Base-by-base conservation (phyloP, 1,140 invertebrate species). In the Drosophila malerkotliana region DNA sequence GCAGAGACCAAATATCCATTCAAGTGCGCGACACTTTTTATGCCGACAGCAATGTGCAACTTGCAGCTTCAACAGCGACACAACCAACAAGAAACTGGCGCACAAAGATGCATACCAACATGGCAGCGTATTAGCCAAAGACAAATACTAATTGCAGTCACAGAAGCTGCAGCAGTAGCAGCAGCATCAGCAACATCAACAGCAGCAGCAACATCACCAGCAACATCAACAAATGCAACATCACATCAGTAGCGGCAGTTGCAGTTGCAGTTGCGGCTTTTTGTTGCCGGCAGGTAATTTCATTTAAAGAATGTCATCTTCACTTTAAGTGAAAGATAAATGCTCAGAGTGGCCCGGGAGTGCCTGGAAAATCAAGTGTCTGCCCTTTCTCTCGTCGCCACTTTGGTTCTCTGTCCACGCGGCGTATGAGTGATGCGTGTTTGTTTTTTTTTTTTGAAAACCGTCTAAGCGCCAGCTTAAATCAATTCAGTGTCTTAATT, bases 261-360 rank as follows among this genome's bases (percentile, higher is more conserved):
- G 32, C 44, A 59, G 45, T 62, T 63, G 56, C 54, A 48, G 60
- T 30, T 32, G 37, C 47, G 55, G 83, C 57, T 68, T 77, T 87
- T 88, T 87, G 79, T 82, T 87, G 84, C 71, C 74, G 77, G 73
- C 85, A 90, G 84, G 88, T 91, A 91, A 91, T 91, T 91, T 91
- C 89, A 91, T 91, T 91, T 85, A 87, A 91, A 90, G 89, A 91
- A 91, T 91, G 89, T 89, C 89, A 90, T 91, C 89, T 91, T 91
- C 89, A 90, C 88, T 91, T 90, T 90, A 91, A 91, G 89, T 91
- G 89, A 91, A 91, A 91, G 89, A 91, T 90, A 90, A 90, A 90
- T 85, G 77, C 79, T 61, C 58, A 66, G 52, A 72, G 62, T 63
- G 59, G 59, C 61, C 55, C 61, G 63, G 67, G 64, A 63, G 57